A percentile compares a stretch with the other conserved stretches of the same genome.
Evolutionary conservation across 2,797 vertebrate genomes (phyloP).

Genomic region (Morelia viridis): DNA sequence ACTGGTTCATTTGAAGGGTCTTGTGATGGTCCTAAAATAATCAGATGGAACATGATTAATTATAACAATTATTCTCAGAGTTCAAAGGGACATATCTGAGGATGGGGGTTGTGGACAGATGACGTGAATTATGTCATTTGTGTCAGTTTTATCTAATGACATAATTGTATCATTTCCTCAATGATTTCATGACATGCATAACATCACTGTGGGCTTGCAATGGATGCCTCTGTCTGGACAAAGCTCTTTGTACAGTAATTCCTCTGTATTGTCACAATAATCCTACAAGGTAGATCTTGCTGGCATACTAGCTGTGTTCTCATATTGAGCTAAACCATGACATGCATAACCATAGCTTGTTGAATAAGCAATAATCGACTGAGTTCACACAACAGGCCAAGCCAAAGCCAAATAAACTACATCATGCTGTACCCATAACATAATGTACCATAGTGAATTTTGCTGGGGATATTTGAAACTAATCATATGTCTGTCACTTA

Average conservation of each 20-base stretch:
- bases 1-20: conserved; percentile 57
- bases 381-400: too few relatives aligned
- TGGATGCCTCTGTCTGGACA: neutral
- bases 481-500: too few relatives aligned
- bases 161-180: neutral
- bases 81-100: neutral
- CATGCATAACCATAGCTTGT: too few relatives aligned
- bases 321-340: neutral
- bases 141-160: neutral
- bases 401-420: too few relatives aligned
- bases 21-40: conserved; percentile 54
- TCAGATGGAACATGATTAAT: neutral
- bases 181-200: neutral
- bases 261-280: neutral
- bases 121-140: neutral
- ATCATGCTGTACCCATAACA: too few relatives aligned
- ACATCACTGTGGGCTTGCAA: neutral
- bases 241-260: neutral
- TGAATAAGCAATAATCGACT: too few relatives aligned
- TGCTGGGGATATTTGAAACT: too few relatives aligned
- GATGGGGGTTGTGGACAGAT: neutral
- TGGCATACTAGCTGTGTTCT: neutral
- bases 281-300: neutral
- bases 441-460: too few relatives aligned
- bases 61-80: neutral